These are phyloP conservation scores for Mesaphorura yosii DNA, from an alignment of 1,140 invertebrate genomes.

Conservation along the genomic window DNA sequence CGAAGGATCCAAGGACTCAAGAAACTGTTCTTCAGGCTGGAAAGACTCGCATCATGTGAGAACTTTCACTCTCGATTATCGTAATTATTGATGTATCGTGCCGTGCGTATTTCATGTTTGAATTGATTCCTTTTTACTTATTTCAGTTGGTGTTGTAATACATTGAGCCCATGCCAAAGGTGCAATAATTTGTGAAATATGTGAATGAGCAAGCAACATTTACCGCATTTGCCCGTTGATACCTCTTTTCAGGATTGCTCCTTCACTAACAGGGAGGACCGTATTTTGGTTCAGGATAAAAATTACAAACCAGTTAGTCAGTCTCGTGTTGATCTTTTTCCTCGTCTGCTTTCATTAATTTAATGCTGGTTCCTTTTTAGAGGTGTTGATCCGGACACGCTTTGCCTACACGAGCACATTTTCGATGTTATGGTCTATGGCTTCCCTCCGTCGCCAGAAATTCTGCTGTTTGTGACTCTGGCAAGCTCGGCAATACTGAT, in stretches of 20 bases:
- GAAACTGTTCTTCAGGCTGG: conserved; percentile 10
- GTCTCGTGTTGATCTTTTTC: background rate
- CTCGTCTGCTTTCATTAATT: no score
- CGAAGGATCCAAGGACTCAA: background rate
- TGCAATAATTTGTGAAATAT: no score
- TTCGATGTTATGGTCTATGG: conserved; percentile 24
- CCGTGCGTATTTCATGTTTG: no score
- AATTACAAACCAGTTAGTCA: conserved; percentile 12
- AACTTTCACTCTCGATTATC: background rate
- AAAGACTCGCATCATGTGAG: conserved; percentile 5
- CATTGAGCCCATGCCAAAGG: no score
- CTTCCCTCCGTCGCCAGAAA: conserved; percentile 17
- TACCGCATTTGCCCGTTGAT: no score
- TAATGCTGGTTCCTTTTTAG: background rate
- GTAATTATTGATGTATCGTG: no score
- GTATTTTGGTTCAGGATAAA: conserved; percentile 19
- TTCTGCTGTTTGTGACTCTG: conserved; percentile 18
- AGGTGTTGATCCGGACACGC: conserved; percentile 12
- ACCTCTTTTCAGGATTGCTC: conserved; percentile 16
- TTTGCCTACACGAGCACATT: conserved; percentile 17
- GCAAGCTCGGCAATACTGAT: background rate
- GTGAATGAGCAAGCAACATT: no score
- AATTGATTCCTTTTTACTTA: no score
- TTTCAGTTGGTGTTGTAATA: conserved; percentile 19
- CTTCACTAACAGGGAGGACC: background rate